Conservation (phyloP, 1,140 invertebrate species). For the Philopotamus ludificatus region DNA sequence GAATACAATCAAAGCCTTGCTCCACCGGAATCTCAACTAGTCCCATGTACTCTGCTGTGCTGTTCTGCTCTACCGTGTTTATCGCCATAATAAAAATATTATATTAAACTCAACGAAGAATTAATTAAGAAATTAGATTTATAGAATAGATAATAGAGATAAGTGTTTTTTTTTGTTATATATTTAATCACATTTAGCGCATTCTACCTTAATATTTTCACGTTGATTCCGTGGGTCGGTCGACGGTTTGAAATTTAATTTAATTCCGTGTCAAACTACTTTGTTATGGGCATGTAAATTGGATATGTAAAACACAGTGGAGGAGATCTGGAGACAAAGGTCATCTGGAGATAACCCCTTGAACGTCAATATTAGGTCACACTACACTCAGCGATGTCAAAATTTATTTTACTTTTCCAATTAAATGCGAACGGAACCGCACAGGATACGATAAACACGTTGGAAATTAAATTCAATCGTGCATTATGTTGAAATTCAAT, state of each 20-base stretch:
- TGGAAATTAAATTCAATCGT: neutral
- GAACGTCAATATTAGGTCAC: neutral
- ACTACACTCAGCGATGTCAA: neutral
- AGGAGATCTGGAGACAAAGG: neutral
- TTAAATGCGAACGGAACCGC: neutral
- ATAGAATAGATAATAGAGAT: too few species aligned
- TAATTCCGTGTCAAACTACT: slow-evolving; percentile 42
- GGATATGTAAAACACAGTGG: slow-evolving; percentile 39
- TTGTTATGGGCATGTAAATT: slow-evolving; percentile 38
- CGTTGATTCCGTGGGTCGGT: slow-evolving; percentile 20
- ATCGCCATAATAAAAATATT: too few species aligned
- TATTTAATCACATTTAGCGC: too few species aligned
- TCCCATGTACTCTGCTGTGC: too few species aligned
- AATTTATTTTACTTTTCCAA: neutral
- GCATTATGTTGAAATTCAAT: slow-evolving; percentile 5
- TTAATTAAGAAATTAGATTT: too few species aligned
- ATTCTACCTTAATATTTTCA: neutral
- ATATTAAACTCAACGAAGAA: too few species aligned
- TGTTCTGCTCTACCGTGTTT: too few species aligned
- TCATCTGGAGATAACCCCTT: neutral
- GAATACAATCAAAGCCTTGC: slow-evolving; percentile 20
- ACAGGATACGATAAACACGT: neutral
- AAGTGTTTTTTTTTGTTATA: too few species aligned
- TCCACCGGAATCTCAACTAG: slow-evolving; percentile 19
- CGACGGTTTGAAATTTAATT: slow-evolving; percentile 42